A percentile compares a stretch with the other conserved stretches of the same genome.
These are phyloP conservation scores for Axinella damicornis DNA, from an alignment of 37 sponge, comb jelly and placozoan species.

Conservation along the genomic window DNA sequence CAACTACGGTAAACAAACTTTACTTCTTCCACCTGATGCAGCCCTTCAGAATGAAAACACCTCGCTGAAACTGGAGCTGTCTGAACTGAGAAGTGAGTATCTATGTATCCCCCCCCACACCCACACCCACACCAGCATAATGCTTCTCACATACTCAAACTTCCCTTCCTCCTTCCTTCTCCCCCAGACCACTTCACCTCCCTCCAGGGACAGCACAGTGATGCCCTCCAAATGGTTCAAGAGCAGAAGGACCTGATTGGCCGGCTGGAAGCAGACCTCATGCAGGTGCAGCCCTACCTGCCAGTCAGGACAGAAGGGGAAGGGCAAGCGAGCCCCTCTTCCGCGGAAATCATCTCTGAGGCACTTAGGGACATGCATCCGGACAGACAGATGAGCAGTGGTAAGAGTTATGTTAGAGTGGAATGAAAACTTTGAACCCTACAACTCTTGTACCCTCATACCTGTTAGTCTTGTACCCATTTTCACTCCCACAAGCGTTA, in stretches of 20 bases:
- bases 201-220: conserved; percentile 52
- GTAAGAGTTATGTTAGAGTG: too few relatives aligned
- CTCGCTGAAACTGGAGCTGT: conserved; percentile 66
- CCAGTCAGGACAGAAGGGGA: conserved; percentile 34
- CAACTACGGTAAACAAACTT: too few relatives aligned
- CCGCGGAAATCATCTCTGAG: conserved; percentile 56
- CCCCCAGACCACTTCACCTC: conserved; percentile 55
- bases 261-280: conserved; percentile 87
- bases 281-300: conserved; percentile 69
- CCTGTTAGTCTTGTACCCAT: too few relatives aligned
- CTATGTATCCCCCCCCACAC: not conserved
- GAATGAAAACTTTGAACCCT: too few relatives aligned
- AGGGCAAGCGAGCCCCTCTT: conserved; percentile 37
- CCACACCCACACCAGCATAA: not conserved
- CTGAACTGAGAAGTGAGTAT: conserved; percentile 55
- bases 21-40: conserved; percentile 6
- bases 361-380: conserved; percentile 39
- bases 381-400: conserved; percentile 3
- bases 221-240: conserved; percentile 37
- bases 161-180: not conserved
- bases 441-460: too few relatives aligned
- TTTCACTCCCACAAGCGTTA: too few relatives aligned
- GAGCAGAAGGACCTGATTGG: conserved; percentile 72
- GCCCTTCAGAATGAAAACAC: conserved; percentile 81
- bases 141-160: not conserved